phyloP scores from a whole-genome alignment of 2,113 vertebrate species.

The Athene cunicularia region DNA sequence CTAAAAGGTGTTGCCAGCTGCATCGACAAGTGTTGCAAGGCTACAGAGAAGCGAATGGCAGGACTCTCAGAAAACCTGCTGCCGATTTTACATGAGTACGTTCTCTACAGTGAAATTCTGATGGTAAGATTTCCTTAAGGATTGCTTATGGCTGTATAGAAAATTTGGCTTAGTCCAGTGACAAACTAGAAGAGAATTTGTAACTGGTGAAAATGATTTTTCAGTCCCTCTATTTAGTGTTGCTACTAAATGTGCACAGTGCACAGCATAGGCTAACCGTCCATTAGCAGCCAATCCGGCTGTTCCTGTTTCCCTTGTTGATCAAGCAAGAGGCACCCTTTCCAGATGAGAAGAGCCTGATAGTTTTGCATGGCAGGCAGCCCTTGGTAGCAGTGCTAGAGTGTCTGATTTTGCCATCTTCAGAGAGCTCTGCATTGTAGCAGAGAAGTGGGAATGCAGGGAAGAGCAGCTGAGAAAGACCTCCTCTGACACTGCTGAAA shows the following conservation, averaged over 20 bases:
- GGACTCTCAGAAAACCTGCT: constrained; percentile 82
- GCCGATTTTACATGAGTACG: constrained; percentile 88
- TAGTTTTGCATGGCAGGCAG: not conserved
- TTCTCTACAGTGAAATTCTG: constrained; percentile 89
- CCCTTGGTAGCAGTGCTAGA: not conserved
- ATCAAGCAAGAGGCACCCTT: not conserved
- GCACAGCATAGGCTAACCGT: not conserved
- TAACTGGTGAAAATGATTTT: not conserved
- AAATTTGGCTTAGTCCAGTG: not conserved
- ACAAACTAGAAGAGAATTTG: not conserved
- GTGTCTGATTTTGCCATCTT: not conserved
- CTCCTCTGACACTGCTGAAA: not conserved
- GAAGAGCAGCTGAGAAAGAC: not conserved
- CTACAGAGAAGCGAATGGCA: constrained; percentile 80
- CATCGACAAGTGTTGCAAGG: constrained; percentile 83
- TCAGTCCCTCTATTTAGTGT: not conserved
- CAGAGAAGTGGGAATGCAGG: not conserved
- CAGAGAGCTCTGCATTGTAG: not conserved
- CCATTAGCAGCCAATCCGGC: rapidly evolving
- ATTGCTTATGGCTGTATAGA: not conserved
- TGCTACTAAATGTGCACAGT: rapidly evolving
- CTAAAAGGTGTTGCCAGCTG: constrained; percentile 83
- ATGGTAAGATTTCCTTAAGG: constrained; percentile 79
- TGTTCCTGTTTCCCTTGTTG: not conserved
- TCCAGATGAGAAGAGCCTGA: not conserved